Conservation (phyloP, 1,140 invertebrate species). For the Hydropsyche tenuis region DNA sequence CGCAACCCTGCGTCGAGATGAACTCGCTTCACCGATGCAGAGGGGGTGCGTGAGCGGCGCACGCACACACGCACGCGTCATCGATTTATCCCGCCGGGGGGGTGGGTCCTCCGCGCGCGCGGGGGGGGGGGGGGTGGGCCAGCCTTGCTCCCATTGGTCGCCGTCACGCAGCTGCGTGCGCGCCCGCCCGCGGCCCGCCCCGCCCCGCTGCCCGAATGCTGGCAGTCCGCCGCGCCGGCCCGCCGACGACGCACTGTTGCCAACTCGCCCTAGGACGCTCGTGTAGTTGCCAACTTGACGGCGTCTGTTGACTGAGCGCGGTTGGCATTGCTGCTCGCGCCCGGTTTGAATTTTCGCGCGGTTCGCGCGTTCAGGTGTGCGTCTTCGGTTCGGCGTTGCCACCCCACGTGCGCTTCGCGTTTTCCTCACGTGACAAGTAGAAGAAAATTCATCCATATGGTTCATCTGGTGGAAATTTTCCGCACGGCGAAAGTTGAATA, state of each 20-base stretch:
- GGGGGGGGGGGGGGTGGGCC: constrained; percentile 55
- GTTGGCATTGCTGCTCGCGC: too few species aligned
- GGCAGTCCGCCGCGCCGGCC: constrained; percentile 23
- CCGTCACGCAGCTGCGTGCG: constrained; percentile 41
- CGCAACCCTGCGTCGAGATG: too few species aligned
- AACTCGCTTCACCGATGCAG: too few species aligned
- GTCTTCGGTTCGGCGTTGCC: background rate
- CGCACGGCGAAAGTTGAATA: constrained; percentile 64
- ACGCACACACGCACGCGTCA: constrained; percentile 58
- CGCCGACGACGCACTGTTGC: background rate
- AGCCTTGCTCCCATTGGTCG: constrained; percentile 43
- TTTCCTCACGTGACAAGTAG: constrained; percentile 47
- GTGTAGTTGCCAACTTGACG: too few species aligned
- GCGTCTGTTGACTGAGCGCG: too few species aligned
- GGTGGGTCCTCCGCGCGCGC: constrained; percentile 51
- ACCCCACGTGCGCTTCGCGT: constrained; percentile 43
- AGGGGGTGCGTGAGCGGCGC: background rate
- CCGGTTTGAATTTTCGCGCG: background rate
- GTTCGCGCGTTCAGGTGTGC: background rate
- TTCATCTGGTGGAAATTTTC: constrained; percentile 65
- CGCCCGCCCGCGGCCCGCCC: constrained; percentile 37
- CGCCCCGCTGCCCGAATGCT: too few species aligned
- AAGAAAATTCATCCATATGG: constrained; percentile 63
- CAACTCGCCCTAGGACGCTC: background rate
- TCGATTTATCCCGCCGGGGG: constrained; percentile 58